Percentiles rank a stretch among this genome's conserved stretches.
Conservation (phyloP, 2,888 invertebrate species). For the Stramonita haemastoma region DNA sequence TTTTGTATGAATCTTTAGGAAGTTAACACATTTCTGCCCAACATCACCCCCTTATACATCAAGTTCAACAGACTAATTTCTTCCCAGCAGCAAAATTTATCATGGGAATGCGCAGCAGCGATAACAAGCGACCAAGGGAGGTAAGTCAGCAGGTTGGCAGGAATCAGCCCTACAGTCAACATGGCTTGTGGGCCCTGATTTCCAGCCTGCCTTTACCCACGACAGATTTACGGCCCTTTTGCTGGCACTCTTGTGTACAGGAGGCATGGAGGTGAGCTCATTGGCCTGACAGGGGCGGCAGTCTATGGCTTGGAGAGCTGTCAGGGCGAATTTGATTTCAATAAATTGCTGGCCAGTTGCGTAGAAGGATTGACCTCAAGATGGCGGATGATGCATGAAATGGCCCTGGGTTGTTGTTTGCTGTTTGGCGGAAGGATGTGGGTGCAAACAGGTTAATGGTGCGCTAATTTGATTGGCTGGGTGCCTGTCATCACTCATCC, state of each 20-base stretch:
- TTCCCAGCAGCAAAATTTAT: neutral
- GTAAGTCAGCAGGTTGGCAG: constrained; percentile 11
- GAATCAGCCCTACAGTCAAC: constrained; percentile 13
- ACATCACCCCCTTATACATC: neutral
- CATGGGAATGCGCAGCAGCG: neutral
- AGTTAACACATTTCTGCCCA: neutral
- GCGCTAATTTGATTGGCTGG: neutral
- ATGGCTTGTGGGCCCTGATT: constrained; percentile 16
- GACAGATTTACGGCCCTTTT: constrained; percentile 21
- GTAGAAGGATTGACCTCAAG: neutral
- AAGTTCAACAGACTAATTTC: neutral
- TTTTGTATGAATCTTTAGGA: neutral
- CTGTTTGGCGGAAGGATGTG: constrained; percentile 7
- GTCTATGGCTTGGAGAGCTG: neutral
- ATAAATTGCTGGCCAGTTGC: neutral
- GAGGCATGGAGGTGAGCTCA: constrained; percentile 1
- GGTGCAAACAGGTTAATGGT: constrained; percentile 7
- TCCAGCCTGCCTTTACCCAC: neutral
- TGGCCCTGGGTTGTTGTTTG: neutral
- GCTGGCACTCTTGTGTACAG: constrained; percentile 1
- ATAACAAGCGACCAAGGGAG: neutral
- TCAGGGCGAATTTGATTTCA: constrained; percentile 3
- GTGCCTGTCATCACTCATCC: neutral
- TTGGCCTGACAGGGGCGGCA: neutral
- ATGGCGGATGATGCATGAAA: neutral